These are phyloP conservation scores for Paramormyrops kingsleyae DNA, from an alignment of 2,113 vertebrate genomes.

Conservation along the genomic window DNA sequence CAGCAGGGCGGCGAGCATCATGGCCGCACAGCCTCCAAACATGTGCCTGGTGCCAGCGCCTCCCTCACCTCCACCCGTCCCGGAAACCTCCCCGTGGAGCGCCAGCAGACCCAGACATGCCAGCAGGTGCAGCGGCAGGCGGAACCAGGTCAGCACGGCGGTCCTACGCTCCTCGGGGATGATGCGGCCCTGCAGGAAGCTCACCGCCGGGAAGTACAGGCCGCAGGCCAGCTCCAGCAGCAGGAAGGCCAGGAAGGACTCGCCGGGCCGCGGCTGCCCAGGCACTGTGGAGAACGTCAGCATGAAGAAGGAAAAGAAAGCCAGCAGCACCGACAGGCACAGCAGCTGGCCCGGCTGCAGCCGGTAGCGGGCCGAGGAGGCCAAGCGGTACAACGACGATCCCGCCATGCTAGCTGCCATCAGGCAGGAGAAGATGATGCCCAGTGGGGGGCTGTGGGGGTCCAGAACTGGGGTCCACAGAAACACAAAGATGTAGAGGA, in stretches of 20 bases:
- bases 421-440: constrained; percentile 81
- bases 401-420: constrained; percentile 86
- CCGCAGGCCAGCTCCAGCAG: constrained; percentile 82
- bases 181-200: constrained; percentile 78
- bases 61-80: constrained; percentile 68
- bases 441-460: constrained; percentile 77
- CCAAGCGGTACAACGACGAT: constrained; percentile 75
- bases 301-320: constrained; percentile 88
- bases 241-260: constrained; percentile 85
- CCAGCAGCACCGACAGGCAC: constrained; percentile 76
- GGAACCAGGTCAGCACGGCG: constrained; percentile 80
- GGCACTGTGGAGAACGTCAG: constrained; percentile 81
- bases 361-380: constrained; percentile 72
- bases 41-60: constrained; percentile 80
- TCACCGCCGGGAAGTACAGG: constrained; percentile 86
- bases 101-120: constrained; percentile 80
- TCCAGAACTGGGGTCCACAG: constrained; percentile 90
- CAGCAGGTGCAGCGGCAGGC: constrained; percentile 79
- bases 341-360: constrained; percentile 82
- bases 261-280: constrained; percentile 72
- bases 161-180: constrained; percentile 77
- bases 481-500: constrained; percentile 89
- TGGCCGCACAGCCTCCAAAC: constrained; percentile 73
- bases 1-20: constrained; percentile 80
- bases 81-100: constrained; percentile 77